Base-by-base conservation (phyloP, 2,113 vertebrate genomes). In the Saguinus imperator region DNA sequence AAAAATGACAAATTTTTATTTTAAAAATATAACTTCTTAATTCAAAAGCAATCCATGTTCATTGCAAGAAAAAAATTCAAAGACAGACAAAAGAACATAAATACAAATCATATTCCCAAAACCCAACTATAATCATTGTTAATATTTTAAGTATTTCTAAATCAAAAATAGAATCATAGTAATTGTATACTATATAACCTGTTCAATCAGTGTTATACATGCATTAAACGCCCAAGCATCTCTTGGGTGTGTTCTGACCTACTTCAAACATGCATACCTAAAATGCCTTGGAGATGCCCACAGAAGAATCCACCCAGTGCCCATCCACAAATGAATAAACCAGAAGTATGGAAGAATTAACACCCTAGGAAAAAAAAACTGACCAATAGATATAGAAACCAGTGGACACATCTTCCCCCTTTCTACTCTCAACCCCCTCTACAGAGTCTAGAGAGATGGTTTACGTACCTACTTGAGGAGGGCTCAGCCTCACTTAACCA, bases 81-180 rank as follows among this genome's bases (percentile, higher is more conserved):
- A 82, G 75, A 52, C 6, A 61, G 37, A 43, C 35, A 45, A 70
- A 93, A 91, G 52, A 66, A 87, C 72, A 84, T 32, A 80, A 84
- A 55, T 82, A 35, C 27, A 87, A 86, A 27, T 2, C 29, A 87
- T 68, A 64, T 43, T 77, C 18, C 14, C 37, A 3, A 58, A 94
- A 48, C 5, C 25, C 52, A 90, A 45, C 25, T 55, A 29, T 35
- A 84, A 40, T 64, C 48, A 87, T 12, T 70, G 18, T 57, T 52
- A 40, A 57, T 32, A 58, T 35, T 64, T 40, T 70, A 75, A 61
- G 57, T 73, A 52, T 32, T 64, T 84, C 11, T 27, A 83, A 35
- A 21, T 0, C 40, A n/a, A 70, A 94, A 75, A 43, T 20, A 75
- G 61, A 29, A 25, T 68, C 14, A 7, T 16, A 12, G 16, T 70